Evolutionary conservation across 2,888 invertebrate genomes (phyloP).

Genomic region (Microctonus brassicae): DNA sequence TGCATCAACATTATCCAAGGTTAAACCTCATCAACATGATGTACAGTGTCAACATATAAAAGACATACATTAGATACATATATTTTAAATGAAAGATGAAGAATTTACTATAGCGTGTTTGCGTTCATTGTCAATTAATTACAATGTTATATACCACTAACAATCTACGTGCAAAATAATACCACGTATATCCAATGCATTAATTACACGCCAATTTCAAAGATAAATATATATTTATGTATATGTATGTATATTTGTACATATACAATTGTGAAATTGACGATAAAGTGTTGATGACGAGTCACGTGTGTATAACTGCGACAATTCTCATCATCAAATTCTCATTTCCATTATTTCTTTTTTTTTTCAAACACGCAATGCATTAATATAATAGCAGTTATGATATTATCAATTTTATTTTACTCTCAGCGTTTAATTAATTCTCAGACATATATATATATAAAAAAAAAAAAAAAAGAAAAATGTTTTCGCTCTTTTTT

Average conservation of each 20-base stretch:
- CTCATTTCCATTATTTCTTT: too few relatives aligned
- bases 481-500: neutral
- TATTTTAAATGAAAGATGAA: neutral
- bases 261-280: too few relatives aligned
- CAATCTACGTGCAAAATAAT: constrained; percentile 9
- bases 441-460: neutral
- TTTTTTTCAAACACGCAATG: constrained; percentile 9
- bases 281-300: neutral
- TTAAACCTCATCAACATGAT: neutral
- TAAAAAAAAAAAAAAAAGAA: constrained; percentile 2
- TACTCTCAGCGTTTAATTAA: constrained; percentile 14
- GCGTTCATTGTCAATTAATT: constrained; percentile 11
- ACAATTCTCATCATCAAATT: constrained; percentile 1
- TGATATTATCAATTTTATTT: constrained; percentile 1
- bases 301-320: neutral
- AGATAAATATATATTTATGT: neutral
- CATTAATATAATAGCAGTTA: neutral
- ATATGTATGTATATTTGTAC: neutral
- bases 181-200: constrained; percentile 8
- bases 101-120: neutral
- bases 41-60: neutral
- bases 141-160: constrained; percentile 1
- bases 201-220: constrained; percentile 21
- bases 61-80: neutral
- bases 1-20: neutral